Conservation (phyloP, 2,888 invertebrate species). For the Lymantria dispar region DNA sequence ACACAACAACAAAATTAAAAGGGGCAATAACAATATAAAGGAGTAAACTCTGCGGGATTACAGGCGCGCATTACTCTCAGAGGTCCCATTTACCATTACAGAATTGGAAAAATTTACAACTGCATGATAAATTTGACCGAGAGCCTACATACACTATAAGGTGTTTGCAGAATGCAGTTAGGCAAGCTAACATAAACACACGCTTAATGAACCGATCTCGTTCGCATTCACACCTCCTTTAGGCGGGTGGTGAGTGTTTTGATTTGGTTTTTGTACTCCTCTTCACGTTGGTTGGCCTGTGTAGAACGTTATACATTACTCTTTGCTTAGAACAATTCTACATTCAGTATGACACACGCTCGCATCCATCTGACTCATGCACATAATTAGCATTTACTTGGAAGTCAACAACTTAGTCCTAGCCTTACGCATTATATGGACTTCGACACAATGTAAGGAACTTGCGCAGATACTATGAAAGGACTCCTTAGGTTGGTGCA, state of each 20-base stretch:
- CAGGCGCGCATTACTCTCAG: slow-evolving; percentile 53
- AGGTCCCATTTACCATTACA: slow-evolving; percentile 51
- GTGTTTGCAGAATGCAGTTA: slow-evolving; percentile 71
- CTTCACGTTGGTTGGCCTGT: slow-evolving; percentile 99
- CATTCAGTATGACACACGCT: slow-evolving; percentile 3
- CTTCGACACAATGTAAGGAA: slow-evolving; percentile 16
- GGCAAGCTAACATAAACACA: slow-evolving; percentile 69
- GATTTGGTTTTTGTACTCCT: slow-evolving; percentile 99
- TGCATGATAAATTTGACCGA: slow-evolving; percentile 46
- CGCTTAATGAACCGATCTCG: slow-evolving; percentile 56
- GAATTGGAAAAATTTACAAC: not conserved
- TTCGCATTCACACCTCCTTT: slow-evolving; percentile 94
- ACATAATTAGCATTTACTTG: slow-evolving; percentile 24
- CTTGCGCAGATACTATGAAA: slow-evolving; percentile 13
- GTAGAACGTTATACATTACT: slow-evolving; percentile 57
- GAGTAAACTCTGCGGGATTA: slow-evolving; percentile 49
- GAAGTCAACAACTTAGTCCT: slow-evolving; percentile 21
- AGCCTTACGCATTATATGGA: slow-evolving; percentile 6
- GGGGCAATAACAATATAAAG: slow-evolving; percentile 39
- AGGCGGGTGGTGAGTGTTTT: slow-evolving; percentile 99
- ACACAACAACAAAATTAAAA: slow-evolving; percentile 56
- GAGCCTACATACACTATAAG: slow-evolving; percentile 41
- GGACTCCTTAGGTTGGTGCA: slow-evolving; percentile 65
- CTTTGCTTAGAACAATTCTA: slow-evolving; percentile 6
- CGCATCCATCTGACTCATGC: slow-evolving; percentile 19